phyloP scores from a whole-genome alignment of 2,113 vertebrate species.

The Trogon melanurus region DNA sequence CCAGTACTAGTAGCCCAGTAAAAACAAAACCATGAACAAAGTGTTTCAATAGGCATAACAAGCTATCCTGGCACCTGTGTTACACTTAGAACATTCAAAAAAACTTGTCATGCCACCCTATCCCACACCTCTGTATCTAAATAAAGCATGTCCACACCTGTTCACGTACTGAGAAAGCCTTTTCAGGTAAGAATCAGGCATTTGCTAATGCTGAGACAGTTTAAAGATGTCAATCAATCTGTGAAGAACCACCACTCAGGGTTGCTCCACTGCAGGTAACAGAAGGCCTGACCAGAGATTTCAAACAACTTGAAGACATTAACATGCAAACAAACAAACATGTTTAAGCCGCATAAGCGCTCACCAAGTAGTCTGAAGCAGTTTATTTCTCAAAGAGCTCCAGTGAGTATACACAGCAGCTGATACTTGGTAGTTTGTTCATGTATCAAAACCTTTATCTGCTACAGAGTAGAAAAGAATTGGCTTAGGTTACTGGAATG shows the following conservation, averaged over 20 bases:
- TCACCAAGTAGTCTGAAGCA: neutral
- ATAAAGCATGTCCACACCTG: neutral
- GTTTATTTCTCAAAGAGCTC: neutral
- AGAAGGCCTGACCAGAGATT: neutral
- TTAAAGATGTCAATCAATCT: neutral
- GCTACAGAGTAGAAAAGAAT: neutral
- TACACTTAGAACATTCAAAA: neutral
- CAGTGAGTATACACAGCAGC: neutral
- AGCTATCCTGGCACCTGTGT: neutral
- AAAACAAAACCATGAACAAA: neutral
- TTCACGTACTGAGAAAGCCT: neutral
- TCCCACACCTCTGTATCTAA: neutral
- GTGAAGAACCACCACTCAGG: neutral
- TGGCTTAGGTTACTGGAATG: neutral
- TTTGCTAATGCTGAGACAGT: neutral
- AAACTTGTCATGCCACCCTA: neutral
- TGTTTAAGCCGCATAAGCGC: neutral
- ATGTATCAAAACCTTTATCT: neutral
- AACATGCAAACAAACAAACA: neutral
- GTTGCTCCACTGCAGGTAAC: neutral
- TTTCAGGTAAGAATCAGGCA: neutral
- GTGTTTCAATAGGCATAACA: neutral
- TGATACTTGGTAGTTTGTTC: neutral
- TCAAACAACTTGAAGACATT: neutral
- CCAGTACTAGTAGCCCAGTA: neutral